phyloP scores from a whole-genome alignment of 2,797 vertebrate species.

The Threskiornis aethiopicus region DNA sequence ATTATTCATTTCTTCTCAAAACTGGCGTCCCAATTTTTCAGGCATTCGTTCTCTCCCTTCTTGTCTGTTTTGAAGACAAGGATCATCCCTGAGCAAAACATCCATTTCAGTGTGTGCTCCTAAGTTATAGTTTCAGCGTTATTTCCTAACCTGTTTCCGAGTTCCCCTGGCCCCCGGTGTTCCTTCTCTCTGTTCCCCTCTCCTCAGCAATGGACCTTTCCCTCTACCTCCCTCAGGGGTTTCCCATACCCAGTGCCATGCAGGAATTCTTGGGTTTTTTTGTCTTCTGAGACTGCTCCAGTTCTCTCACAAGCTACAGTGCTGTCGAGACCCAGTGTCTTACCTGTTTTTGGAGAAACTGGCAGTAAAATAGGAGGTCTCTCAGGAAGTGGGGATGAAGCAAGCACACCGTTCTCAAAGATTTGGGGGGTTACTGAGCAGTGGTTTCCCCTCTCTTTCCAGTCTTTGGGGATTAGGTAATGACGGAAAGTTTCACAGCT shows the following conservation, averaged over 20 bases:
- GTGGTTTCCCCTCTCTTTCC: background rate
- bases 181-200: background rate
- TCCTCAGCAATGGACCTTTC: background rate
- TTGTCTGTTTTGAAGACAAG: background rate
- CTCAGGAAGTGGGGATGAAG: background rate
- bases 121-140: background rate
- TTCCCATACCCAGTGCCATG: background rate
- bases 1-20: conserved; percentile 11
- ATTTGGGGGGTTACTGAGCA: background rate
- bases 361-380: background rate
- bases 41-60: background rate
- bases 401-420: background rate
- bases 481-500: background rate
- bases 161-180: background rate
- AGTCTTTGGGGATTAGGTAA: background rate
- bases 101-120: background rate
- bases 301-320: background rate
- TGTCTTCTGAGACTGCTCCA: background rate
- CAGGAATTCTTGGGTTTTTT: background rate
- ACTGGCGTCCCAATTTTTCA: background rate
- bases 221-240: background rate
- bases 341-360: background rate
- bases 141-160: background rate
- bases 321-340: background rate
- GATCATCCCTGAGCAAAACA: background rate